A percentile compares a stretch with the other conserved stretches of the same genome.
Evolutionary conservation across 2,888 invertebrate species (phyloP).

Genomic region (Amblyjoppa fuscipennis): DNA sequence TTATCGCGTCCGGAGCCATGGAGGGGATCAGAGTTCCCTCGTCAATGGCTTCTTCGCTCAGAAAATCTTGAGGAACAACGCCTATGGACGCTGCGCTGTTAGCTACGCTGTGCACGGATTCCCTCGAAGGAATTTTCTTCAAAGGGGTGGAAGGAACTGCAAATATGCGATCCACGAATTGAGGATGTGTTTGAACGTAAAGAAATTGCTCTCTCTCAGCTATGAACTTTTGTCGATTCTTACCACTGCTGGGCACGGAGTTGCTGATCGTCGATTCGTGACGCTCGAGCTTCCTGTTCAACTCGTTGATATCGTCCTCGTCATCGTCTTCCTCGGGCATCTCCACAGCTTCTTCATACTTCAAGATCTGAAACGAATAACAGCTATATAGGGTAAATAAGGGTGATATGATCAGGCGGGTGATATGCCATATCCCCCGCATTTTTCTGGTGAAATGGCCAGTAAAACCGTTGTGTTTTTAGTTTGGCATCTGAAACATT

Average conservation of each 20-base stretch:
- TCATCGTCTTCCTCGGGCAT: slow-evolving; percentile 65
- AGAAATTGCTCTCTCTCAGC: not conserved
- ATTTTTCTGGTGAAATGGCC: too few relatives aligned
- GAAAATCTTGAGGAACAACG: slow-evolving; percentile 65
- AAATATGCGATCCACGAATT: slow-evolving; percentile 37
- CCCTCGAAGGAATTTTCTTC: slow-evolving; percentile 81
- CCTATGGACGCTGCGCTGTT: slow-evolving; percentile 75
- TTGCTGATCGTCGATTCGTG: slow-evolving; percentile 81
- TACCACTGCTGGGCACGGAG: slow-evolving; percentile 76
- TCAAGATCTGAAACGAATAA: slow-evolving; percentile 78
- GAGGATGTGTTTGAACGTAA: not conserved
- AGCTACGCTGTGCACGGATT: slow-evolving; percentile 79
- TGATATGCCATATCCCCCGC: too few relatives aligned
- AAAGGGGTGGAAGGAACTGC: slow-evolving; percentile 80
- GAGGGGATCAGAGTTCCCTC: slow-evolving; percentile 82
- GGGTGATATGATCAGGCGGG: too few relatives aligned
- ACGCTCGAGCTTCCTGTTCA: slow-evolving; percentile 80
- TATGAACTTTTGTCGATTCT: slow-evolving; percentile 51
- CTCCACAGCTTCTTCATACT: slow-evolving; percentile 79
- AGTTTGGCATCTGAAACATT: too few relatives aligned
- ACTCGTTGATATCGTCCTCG: slow-evolving; percentile 78
- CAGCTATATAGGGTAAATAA: too few relatives aligned
- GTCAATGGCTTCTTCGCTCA: slow-evolving; percentile 71
- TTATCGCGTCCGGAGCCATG: slow-evolving; percentile 70
- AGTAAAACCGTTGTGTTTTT: too few relatives aligned